Evolutionary conservation across 35 echinoderm and acorn worm species (phyloP), one percentile per base, ranked within the genome.

Genomic region (Hemicentrotus pulcherrimus): DNA sequence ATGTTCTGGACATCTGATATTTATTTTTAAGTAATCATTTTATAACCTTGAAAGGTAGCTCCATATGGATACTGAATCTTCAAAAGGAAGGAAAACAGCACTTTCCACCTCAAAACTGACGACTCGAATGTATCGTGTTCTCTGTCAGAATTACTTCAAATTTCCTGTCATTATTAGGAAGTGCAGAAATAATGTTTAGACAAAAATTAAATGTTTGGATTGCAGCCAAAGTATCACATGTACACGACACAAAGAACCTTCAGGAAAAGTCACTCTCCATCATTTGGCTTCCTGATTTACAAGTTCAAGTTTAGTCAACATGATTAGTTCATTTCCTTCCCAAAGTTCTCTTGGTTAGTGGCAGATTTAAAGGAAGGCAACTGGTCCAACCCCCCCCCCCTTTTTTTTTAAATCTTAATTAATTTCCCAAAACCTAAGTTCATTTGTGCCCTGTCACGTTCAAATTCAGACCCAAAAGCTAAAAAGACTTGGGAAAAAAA

Each of bases 221-320:
- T 2, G 28, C 28, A 78, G 65, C 65, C 65, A 78, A 78, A 18
- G 65, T n/a, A 28, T n/a, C n/a, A n/a, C n/a, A n/a, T n/a, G n/a
- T 28, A n/a, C 35, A 41, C 8, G 19, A n/a, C 24, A 78, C 2
- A 78, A 70, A n/a, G 19, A 78, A 28, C 19, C 65, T n/a, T 78
- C 65, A 78, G 65, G 65, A 78, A 78, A 22, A 78, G 65, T 78
- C 65, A 78, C 65, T 78, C n/a, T 78, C 65, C 19, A 78, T 78
- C 22, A 78, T 78, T 78, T 28, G 22, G 22, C 19, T 78, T 78
- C 65, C 22, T 78, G 65, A 7, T 78, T 78, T 78, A 78, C 65
- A 78, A n/a, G 65, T 78, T 78, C 65, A 78, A n/a, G 22, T 78
- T 78, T 78, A 78, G 65, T 28, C 19, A 78, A 78, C 28, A 78